Evolutionary conservation across 2,888 invertebrate genomes (phyloP).

Genomic region (Syrista parreyssii): DNA sequence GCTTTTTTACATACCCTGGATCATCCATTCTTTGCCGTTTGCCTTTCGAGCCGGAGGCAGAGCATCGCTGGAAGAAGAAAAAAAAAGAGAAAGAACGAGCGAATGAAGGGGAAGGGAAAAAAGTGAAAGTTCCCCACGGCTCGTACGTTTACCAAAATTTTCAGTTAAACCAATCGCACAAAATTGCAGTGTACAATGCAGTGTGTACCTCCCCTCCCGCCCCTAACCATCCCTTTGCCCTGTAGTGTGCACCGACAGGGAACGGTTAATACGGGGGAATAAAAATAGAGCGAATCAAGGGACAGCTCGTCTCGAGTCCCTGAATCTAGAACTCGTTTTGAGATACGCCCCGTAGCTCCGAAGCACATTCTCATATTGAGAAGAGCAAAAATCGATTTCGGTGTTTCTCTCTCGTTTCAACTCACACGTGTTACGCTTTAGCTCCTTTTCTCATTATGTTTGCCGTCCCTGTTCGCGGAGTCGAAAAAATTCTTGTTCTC

Average conservation of each 20-base stretch:
- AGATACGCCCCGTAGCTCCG: not conserved
- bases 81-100: conserved; percentile 20
- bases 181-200: conserved; percentile 37
- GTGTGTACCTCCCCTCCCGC: conserved; percentile 38
- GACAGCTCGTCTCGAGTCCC: conserved; percentile 41
- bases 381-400: not conserved
- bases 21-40: conserved; percentile 54
- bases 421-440: not conserved
- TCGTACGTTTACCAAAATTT: conserved; percentile 40
- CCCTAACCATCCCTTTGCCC: conserved; percentile 4
- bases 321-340: conserved; percentile 49
- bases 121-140: not conserved
- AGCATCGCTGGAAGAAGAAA: conserved; percentile 15
- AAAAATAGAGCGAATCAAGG: conserved; percentile 17
- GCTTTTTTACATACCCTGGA: conserved; percentile 40
- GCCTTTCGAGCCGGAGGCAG: conserved; percentile 35
- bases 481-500: not conserved
- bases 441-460: not conserved
- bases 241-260: not conserved
- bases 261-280: not conserved
- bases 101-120: conserved; percentile 10
- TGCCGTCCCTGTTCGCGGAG: not conserved
- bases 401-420: not conserved
- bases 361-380: not conserved
- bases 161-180: conserved; percentile 34